Percentiles rank a stretch among this genome's conserved stretches.
Conservation (phyloP, 2,888 invertebrate genomes). For the Volucella bombylans region DNA sequence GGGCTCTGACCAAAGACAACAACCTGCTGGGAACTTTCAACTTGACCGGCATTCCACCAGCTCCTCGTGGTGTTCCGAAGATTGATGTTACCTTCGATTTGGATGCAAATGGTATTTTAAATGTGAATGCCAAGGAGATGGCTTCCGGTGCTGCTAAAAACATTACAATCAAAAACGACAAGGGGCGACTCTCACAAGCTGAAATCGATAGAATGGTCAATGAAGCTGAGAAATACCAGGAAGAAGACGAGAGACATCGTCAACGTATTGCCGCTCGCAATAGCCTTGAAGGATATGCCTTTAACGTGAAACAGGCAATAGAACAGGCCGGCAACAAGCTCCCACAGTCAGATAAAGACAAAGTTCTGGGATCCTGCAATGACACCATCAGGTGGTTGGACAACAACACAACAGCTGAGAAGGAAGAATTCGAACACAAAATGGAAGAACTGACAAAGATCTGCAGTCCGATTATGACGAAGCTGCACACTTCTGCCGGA, state of each 20-base stretch:
- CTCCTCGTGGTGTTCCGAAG: slow-evolving; percentile 92
- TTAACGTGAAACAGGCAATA: slow-evolving; percentile 87
- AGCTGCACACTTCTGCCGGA: slow-evolving; percentile 77
- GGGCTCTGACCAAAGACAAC: slow-evolving; percentile 96
- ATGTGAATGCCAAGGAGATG: slow-evolving; percentile 90
- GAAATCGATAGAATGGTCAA: slow-evolving; percentile 91
- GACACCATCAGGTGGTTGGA: slow-evolving; percentile 89
- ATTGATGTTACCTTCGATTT: slow-evolving; percentile 92
- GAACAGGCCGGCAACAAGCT: slow-evolving; percentile 87
- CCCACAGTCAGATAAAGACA: slow-evolving; percentile 87
- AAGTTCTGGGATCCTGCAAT: slow-evolving; percentile 85
- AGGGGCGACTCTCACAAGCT: slow-evolving; percentile 89
- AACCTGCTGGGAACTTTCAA: slow-evolving; percentile 97
- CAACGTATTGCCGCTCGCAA: slow-evolving; percentile 88
- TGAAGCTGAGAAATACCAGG: slow-evolving; percentile 89
- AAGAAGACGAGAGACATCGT: slow-evolving; percentile 88
- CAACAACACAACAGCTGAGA: slow-evolving; percentile 88
- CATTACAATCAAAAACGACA: slow-evolving; percentile 92
- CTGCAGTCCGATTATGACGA: slow-evolving; percentile 84
- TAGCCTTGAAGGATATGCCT: slow-evolving; percentile 87
- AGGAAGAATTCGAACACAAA: slow-evolving; percentile 87
- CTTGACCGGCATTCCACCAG: slow-evolving; percentile 97
- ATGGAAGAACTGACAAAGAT: slow-evolving; percentile 79
- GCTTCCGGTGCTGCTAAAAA: slow-evolving; percentile 87
- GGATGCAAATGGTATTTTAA: slow-evolving; percentile 97